A percentile compares a stretch with the other conserved stretches of the same genome.
Conservation (phyloP, 2,113 vertebrate species). For the Triplophysa rosa region DNA sequence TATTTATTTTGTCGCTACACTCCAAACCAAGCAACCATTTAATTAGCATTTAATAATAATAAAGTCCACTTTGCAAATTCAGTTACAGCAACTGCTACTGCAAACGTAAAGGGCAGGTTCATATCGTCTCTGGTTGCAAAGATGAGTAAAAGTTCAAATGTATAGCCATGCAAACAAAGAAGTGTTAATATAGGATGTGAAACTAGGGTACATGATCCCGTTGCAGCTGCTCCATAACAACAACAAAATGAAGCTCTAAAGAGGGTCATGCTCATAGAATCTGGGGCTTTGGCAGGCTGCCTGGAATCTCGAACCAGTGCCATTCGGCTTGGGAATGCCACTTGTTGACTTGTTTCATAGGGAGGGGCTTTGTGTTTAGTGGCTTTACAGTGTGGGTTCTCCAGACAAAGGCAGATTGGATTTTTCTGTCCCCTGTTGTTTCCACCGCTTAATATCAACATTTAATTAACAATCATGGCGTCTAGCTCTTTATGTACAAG, state of each 20-base stretch:
- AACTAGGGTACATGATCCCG: slow-evolving; percentile 28
- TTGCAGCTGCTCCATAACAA: slow-evolving; percentile 62
- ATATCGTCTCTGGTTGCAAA: background rate
- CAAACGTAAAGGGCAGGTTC: background rate
- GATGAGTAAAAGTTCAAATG: slow-evolving; percentile 6
- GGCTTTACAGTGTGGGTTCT: slow-evolving; percentile 13
- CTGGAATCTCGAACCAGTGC: slow-evolving; percentile 60
- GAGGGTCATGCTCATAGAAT: slow-evolving; percentile 65
- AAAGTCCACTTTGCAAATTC: background rate
- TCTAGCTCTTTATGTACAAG: slow-evolving; percentile 64
- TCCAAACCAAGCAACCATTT: background rate
- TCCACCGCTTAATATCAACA: slow-evolving; percentile 40
- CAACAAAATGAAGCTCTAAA: slow-evolving; percentile 56
- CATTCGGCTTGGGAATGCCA: slow-evolving; percentile 60
- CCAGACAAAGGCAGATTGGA: slow-evolving; percentile 45
- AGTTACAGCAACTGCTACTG: background rate
- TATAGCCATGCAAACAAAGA: background rate
- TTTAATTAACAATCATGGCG: slow-evolving; percentile 53
- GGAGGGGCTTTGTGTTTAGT: slow-evolving; percentile 47
- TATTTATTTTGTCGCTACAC: background rate
- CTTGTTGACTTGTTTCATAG: slow-evolving; percentile 72
- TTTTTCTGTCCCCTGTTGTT: slow-evolving; percentile 42
- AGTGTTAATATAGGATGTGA: slow-evolving; percentile 45
- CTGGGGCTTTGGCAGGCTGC: slow-evolving; percentile 65
- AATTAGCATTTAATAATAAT: background rate